phyloP scores from a whole-genome alignment of 1,140 invertebrate species.

The Leptestheria dahalacensis region DNA sequence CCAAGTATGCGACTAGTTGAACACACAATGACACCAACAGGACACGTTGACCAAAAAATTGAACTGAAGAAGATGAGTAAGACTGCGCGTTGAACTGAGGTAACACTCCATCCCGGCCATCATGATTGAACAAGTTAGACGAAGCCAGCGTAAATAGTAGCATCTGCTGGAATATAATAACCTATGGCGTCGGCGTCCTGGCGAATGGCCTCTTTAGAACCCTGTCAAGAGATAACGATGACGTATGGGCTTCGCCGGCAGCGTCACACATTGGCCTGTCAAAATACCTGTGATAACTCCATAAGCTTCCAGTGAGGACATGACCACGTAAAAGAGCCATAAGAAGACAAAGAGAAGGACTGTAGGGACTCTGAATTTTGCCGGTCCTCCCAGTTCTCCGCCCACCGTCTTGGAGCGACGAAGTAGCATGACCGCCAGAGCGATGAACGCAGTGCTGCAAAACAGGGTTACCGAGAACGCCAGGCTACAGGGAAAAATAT shows the following conservation, averaged over 20 bases:
- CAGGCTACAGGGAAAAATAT: constrained; percentile 40
- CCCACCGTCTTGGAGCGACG: constrained; percentile 60
- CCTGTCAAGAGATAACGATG: not conserved
- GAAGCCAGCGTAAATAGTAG: too few species aligned
- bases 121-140: too few species aligned
- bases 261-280: too few species aligned
- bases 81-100: too few species aligned
- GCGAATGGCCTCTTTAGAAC: not conserved
- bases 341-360: constrained; percentile 62
- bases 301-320: constrained; percentile 87
- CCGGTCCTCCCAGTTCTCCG: constrained; percentile 85
- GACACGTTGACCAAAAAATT: too few species aligned
- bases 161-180: too few species aligned
- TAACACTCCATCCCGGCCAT: too few species aligned
- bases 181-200: not conserved
- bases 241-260: not conserved
- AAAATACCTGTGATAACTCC: constrained; percentile 68
- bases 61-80: too few species aligned
- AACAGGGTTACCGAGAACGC: constrained; percentile 81
- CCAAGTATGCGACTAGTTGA: too few species aligned
- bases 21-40: too few species aligned
- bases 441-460: constrained; percentile 63
- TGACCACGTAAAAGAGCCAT: constrained; percentile 81
- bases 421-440: constrained; percentile 59
- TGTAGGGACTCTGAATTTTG: constrained; percentile 53